Conservation (phyloP, 2,888 invertebrate species). For the Creontiades dilutus region DNA sequence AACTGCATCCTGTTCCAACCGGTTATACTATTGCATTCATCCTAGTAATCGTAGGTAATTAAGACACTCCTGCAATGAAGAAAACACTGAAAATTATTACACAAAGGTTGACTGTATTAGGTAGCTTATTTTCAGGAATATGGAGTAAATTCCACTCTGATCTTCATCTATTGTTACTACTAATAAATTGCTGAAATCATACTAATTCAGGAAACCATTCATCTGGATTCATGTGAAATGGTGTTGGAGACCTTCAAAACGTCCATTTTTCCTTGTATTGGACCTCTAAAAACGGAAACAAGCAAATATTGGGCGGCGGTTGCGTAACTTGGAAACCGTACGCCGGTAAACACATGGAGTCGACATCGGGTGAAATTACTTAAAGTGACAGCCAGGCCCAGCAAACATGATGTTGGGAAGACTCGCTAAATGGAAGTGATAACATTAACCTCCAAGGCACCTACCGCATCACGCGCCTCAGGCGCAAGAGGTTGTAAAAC, state of each 20-base stretch:
- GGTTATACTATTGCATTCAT: too few relatives aligned
- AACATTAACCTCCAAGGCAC: slow-evolving; percentile 9
- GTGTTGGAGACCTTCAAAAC: not conserved
- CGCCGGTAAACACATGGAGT: slow-evolving; percentile 18
- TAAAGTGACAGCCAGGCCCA: slow-evolving; percentile 41
- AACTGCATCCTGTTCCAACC: too few relatives aligned
- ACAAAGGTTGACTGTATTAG: too few relatives aligned
- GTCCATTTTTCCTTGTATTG: not conserved
- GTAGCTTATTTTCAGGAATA: too few relatives aligned
- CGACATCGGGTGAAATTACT: slow-evolving; percentile 40
- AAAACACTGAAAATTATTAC: too few relatives aligned
- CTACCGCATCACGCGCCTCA: slow-evolving; percentile 36
- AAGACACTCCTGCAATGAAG: too few relatives aligned
- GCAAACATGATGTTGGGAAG: slow-evolving; percentile 39
- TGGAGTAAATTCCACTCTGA: too few relatives aligned
- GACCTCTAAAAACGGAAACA: not conserved
- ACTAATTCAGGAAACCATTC: not conserved
- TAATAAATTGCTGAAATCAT: too few relatives aligned
- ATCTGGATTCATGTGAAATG: not conserved
- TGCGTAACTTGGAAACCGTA: slow-evolving; percentile 50
- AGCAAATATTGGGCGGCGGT: slow-evolving; percentile 18
- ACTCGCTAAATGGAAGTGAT: slow-evolving; percentile 35
- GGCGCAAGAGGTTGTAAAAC: slow-evolving; percentile 2
- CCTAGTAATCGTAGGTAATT: too few relatives aligned
- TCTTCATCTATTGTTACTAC: too few relatives aligned